A percentile compares a stretch with the other conserved stretches of the same genome.
phyloP scores from a whole-genome alignment of 2,113 vertebrate species.

The Tricholaema leucomelas region DNA sequence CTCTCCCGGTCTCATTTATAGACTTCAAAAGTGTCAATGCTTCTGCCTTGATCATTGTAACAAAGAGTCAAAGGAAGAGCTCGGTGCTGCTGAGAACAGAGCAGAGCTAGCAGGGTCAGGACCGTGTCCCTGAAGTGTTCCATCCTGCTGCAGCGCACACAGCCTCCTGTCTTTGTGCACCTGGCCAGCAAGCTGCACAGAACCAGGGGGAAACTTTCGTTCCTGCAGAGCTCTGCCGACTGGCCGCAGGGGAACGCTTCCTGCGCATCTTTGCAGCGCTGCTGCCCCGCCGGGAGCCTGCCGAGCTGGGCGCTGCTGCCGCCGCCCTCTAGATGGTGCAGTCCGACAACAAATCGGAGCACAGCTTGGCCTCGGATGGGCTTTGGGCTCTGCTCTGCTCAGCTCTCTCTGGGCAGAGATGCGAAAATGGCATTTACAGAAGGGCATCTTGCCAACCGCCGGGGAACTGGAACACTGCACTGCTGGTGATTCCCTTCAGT shows the following conservation, averaged over 20 bases:
- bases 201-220: rapidly evolving
- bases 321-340: conserved; percentile 72
- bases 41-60: neutral
- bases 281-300: rapidly evolving
- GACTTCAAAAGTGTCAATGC: too few species aligned
- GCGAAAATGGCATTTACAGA: neutral
- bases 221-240: neutral
- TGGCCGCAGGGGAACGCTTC: rapidly evolving
- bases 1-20: too few species aligned
- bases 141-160: neutral
- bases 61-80: neutral
- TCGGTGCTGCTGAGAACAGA: too few species aligned
- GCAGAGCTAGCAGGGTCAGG: neutral
- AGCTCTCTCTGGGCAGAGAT: neutral
- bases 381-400: too few species aligned
- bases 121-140: rapidly evolving
- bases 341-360: neutral
- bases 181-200: neutral
- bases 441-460: neutral
- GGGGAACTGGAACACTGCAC: neutral
- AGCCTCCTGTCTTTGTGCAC: neutral
- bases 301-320: neutral
- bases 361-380: neutral
- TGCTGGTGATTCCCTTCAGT: neutral
- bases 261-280: rapidly evolving